Percentiles rank a stretch among this genome's conserved stretches.
Evolutionary conservation across 2,888 invertebrate species (phyloP).

Genomic region (Agrochola litura): DNA sequence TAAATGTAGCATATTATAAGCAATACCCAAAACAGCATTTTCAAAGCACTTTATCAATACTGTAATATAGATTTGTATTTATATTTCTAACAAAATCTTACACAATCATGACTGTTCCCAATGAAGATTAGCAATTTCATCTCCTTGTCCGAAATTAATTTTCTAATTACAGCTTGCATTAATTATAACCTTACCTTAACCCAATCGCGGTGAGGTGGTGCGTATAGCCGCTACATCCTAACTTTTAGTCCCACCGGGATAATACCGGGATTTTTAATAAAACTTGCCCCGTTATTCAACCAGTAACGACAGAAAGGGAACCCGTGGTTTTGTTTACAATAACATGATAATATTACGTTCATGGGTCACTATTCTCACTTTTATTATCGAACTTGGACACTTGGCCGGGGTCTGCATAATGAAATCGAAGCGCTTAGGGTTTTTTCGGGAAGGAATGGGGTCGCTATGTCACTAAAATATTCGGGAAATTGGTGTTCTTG

Average conservation of each 20-base stretch:
- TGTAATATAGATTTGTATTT: not conserved
- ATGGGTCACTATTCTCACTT: conserved; percentile 63
- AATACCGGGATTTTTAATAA: conserved; percentile 62
- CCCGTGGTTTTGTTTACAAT: conserved; percentile 67
- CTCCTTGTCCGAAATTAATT: conserved; percentile 18
- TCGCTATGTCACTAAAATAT: conserved; percentile 38
- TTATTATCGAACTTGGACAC: conserved; percentile 65
- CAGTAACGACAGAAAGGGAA: conserved; percentile 47
- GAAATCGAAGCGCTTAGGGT: conserved; percentile 55
- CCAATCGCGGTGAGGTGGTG: conserved; percentile 35
- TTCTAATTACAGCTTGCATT: conserved; percentile 38
- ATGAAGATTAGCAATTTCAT: conserved; percentile 22
- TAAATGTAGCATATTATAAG: not conserved
- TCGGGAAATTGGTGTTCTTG: conserved; percentile 48
- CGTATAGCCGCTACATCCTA: conserved; percentile 10
- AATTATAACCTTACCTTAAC: conserved; percentile 22
- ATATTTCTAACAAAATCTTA: conserved; percentile 5
- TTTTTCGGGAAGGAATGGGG: conserved; percentile 42
- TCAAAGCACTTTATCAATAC: too few relatives aligned
- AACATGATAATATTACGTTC: conserved; percentile 65
- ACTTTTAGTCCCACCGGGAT: conserved; percentile 30
- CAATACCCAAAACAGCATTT: not conserved
- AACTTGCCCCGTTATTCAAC: conserved; percentile 64
- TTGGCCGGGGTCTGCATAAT: conserved; percentile 61
- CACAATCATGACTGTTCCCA: not conserved